A percentile compares a stretch with the other conserved stretches of the same genome.
phyloP scores from a whole-genome alignment of 1,140 invertebrate species.

The Oreohelix idahoensis region DNA sequence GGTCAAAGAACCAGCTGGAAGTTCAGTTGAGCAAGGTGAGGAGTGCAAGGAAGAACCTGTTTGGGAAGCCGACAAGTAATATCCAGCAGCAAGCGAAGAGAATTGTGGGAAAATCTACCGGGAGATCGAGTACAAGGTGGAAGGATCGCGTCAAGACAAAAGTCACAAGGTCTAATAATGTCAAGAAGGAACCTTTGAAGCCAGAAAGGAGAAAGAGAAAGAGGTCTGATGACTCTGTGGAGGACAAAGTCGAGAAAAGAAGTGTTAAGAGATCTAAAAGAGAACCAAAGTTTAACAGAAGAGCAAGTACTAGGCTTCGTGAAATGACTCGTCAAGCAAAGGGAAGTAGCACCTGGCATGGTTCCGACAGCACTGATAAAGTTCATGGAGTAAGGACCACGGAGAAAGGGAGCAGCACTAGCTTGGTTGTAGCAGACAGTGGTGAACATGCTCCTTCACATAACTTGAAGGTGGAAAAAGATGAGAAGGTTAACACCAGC shows the following conservation, averaged over 20 bases:
- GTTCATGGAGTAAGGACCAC: background rate
- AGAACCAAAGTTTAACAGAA: slow-evolving; percentile 6
- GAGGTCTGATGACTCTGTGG: background rate
- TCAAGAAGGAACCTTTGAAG: background rate
- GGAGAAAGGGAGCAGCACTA: background rate
- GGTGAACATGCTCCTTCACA: background rate
- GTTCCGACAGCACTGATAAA: background rate
- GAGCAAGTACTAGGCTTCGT: background rate
- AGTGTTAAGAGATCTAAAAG: background rate
- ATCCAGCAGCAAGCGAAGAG: slow-evolving; percentile 5
- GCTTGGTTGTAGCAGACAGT: background rate
- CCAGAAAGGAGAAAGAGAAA: slow-evolving; percentile 1
- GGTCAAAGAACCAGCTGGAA: background rate
- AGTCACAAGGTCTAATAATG: background rate
- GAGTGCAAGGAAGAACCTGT: slow-evolving; percentile 37
- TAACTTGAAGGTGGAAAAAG: background rate
- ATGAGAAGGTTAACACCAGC: background rate
- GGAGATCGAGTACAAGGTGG: background rate
- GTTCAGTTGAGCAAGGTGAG: background rate
- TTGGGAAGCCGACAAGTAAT: slow-evolving; percentile 32
- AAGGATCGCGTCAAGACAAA: background rate
- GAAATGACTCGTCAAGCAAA: background rate
- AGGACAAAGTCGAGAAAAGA: background rate
- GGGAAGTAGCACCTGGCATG: background rate
- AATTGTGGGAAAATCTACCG: background rate